These are phyloP conservation scores for Dugesia japonica DNA, from an alignment of 2,888 invertebrate genomes.

Conservation along the genomic window DNA sequence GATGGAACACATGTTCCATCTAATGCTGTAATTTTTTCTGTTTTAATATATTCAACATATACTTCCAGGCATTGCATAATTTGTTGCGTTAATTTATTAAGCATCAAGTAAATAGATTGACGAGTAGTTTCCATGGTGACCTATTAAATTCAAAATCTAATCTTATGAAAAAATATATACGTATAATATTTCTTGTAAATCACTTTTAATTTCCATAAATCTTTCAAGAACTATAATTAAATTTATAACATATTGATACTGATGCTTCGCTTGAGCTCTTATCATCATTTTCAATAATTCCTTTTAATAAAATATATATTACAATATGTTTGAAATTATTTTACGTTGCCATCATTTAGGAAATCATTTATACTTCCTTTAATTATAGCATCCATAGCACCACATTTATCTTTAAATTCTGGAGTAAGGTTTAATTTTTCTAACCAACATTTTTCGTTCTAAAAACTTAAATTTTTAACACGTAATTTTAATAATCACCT, in stretches of 20 bases:
- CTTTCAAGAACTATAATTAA: constrained; percentile 25
- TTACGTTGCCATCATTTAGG: constrained; percentile 27
- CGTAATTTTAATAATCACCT: not conserved
- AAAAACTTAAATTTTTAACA: not conserved
- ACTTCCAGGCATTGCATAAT: constrained; percentile 23
- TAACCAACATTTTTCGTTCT: constrained; percentile 26
- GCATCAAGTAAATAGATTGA: constrained; percentile 20
- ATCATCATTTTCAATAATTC: constrained; percentile 23
- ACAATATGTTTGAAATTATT: too few relatives aligned
- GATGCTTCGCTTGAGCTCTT: constrained; percentile 24
- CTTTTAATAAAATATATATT: not conserved
- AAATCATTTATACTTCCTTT: constrained; percentile 28
- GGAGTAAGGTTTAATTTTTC: constrained; percentile 12
- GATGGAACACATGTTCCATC: constrained; percentile 16
- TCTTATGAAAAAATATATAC: not conserved
- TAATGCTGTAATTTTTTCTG: constrained; percentile 24
- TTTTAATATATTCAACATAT: constrained; percentile 25
- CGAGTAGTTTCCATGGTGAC: constrained; percentile 20
- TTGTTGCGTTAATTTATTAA: constrained; percentile 26
- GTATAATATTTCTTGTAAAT: constrained; percentile 21
- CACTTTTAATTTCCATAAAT: constrained; percentile 17
- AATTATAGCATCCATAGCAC: constrained; percentile 24
- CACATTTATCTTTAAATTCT: not conserved
- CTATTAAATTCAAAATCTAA: not conserved
- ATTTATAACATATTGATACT: constrained; percentile 24